phyloP scores from a whole-genome alignment of 2,888 invertebrate species.

The Dromius quadrimaculatus region DNA sequence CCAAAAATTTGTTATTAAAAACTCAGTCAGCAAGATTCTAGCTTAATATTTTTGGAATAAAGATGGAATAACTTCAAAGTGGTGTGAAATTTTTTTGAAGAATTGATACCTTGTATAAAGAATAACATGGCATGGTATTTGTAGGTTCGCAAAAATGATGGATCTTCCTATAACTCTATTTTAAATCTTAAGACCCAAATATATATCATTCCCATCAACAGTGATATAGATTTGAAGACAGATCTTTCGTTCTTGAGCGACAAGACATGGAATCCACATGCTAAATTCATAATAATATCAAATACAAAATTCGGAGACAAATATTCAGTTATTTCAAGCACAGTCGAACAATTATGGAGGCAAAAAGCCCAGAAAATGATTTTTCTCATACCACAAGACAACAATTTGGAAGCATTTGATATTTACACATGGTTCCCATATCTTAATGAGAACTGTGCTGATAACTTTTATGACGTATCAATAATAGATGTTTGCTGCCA shows the following conservation, averaged over 20 bases:
- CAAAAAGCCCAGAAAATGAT: slow-evolving; percentile 15
- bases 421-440: slow-evolving; percentile 44
- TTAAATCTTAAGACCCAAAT: slow-evolving; percentile 21
- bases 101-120: too few relatives aligned
- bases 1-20: too few relatives aligned
- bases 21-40: too few relatives aligned
- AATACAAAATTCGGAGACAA: neutral
- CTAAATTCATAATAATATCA: slow-evolving; percentile 37
- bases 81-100: too few relatives aligned
- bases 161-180: too few relatives aligned
- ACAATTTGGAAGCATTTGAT: neutral
- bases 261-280: slow-evolving; percentile 44
- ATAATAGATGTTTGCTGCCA: slow-evolving; percentile 48
- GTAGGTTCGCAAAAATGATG: too few relatives aligned
- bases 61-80: too few relatives aligned
- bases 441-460: slow-evolving; percentile 23
- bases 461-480: slow-evolving; percentile 9
- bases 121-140: too few relatives aligned
- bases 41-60: too few relatives aligned
- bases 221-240: neutral
- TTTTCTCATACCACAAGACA: slow-evolving; percentile 20
- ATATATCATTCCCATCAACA: slow-evolving; percentile 6
- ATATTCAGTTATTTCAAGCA: neutral
- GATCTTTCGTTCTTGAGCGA: slow-evolving; percentile 1
- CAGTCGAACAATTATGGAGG: slow-evolving; percentile 27